Conservation (phyloP, 2,113 vertebrate genomes). For the Heterotis niloticus region DNA sequence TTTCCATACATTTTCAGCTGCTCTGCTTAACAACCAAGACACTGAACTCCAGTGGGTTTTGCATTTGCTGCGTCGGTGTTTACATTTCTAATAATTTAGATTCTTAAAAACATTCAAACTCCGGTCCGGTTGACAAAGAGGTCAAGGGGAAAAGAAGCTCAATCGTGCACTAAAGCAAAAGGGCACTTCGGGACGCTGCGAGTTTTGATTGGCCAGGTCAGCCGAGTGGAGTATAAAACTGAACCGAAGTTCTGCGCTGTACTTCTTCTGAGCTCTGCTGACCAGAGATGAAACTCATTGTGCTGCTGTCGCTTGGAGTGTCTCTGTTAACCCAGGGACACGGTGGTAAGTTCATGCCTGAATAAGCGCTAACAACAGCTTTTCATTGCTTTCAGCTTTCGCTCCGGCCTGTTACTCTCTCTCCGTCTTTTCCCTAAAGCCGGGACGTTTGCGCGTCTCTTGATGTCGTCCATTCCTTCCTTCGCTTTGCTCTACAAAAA, state of each 20-base stretch:
- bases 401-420: neutral
- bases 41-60: neutral
- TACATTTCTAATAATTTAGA: too few relatives aligned
- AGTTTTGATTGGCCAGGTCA: slow-evolving; percentile 30
- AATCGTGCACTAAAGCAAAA: neutral
- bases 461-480: neutral
- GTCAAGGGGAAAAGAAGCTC: neutral
- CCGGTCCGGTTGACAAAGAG: neutral
- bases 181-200: neutral
- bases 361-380: neutral
- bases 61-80: neutral
- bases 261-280: slow-evolving; percentile 20
- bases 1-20: too few relatives aligned
- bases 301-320: slow-evolving; percentile 44
- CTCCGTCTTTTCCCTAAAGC: neutral
- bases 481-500: neutral
- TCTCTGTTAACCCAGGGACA: slow-evolving; percentile 50
- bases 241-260: neutral
- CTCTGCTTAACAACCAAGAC: too few relatives aligned
- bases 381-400: neutral
- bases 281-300: slow-evolving; percentile 51
- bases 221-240: slow-evolving; percentile 55
- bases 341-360: slow-evolving; percentile 56
- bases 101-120: neutral
- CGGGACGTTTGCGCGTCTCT: neutral